Conservation (phyloP, 2,888 invertebrate genomes). For the Spisula solida region DNA sequence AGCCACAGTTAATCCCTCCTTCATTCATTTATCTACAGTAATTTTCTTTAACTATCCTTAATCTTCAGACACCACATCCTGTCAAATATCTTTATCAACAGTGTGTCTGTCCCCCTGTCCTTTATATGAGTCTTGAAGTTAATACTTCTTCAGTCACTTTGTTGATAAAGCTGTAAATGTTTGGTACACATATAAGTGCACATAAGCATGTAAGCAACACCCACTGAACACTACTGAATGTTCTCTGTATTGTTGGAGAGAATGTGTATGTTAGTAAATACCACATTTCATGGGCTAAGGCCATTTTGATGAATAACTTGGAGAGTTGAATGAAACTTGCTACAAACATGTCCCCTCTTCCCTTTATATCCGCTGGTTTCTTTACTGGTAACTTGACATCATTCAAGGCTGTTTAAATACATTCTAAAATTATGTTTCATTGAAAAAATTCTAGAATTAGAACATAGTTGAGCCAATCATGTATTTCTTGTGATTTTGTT, state of each 20-base stretch:
- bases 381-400: conserved; percentile 4
- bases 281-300: not conserved
- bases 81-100: not conserved
- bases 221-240: not conserved
- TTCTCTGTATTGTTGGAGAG: too few species aligned
- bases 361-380: not conserved
- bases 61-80: not conserved
- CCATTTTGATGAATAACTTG: not conserved
- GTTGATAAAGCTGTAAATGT: not conserved
- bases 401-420: not conserved
- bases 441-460: not conserved
- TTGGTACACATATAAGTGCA: not conserved
- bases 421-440: not conserved
- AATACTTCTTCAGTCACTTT: not conserved
- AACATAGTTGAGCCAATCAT: conserved; percentile 44
- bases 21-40: too few species aligned
- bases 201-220: not conserved
- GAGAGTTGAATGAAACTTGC: not conserved
- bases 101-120: not conserved
- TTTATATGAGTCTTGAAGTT: not conserved
- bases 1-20: too few species aligned
- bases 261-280: too few species aligned
- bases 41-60: not conserved
- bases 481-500: conserved; percentile 55
- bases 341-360: not conserved